Conservation (phyloP, 2,797 vertebrate species). For the Taenioides sp. region DNA sequence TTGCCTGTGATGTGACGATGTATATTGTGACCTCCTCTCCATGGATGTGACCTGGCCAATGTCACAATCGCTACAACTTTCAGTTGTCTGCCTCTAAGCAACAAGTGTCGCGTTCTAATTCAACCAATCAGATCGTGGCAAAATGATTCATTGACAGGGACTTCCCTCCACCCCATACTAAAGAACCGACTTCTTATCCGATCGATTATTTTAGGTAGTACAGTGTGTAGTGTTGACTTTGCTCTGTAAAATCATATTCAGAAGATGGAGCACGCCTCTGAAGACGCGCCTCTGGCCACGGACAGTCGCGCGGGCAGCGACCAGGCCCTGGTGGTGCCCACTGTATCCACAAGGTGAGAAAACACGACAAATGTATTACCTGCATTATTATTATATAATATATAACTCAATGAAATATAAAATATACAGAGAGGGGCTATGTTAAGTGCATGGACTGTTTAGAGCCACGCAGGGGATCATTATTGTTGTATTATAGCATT, state of each 20-base stretch:
- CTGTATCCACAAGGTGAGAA: conserved; percentile 49
- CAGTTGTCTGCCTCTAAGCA: background rate
- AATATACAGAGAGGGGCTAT: too few species aligned
- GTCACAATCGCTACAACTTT: background rate
- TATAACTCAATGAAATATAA: background rate
- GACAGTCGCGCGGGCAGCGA: conserved; percentile 39
- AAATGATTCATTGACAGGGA: background rate
- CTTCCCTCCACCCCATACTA: background rate
- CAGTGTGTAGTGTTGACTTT: background rate
- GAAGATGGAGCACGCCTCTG: conserved; percentile 38
- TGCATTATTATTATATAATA: too few species aligned
- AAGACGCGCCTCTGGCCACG: conserved; percentile 36
- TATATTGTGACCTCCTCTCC: too few species aligned
- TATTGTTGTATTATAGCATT: too few species aligned
- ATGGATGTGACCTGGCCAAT: background rate
- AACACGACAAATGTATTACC: background rate
- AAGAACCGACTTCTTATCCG: background rate
- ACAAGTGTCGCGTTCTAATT: background rate
- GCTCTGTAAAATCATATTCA: background rate
- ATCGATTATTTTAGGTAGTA: too few species aligned
- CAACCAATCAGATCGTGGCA: background rate
- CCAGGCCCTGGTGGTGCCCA: conserved; percentile 23
- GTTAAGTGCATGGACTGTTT: too few species aligned
- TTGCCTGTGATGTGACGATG: too few species aligned
- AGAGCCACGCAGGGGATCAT: too few species aligned